Evolutionary conservation across 2,888 invertebrate species (phyloP).

Genomic region (Lycia hirtaria): DNA sequence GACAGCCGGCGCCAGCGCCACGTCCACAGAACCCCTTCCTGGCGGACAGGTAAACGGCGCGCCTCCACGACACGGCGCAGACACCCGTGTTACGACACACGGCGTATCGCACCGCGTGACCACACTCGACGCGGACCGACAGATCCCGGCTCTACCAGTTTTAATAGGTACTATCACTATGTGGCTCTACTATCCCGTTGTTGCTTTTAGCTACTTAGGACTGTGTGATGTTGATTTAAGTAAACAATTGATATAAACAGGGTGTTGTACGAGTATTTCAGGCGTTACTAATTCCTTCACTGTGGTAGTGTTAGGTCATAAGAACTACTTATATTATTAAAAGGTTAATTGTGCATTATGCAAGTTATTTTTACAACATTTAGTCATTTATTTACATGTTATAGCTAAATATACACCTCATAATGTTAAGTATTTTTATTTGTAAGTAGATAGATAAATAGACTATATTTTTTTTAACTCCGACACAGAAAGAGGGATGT

Average conservation of each 20-base stretch:
- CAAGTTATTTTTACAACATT: too few relatives aligned
- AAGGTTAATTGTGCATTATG: background rate
- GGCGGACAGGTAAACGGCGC: slow-evolving; percentile 62
- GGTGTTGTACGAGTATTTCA: slow-evolving; percentile 6
- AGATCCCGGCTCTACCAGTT: slow-evolving; percentile 9
- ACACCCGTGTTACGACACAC: slow-evolving; percentile 29
- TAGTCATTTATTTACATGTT: too few relatives aligned
- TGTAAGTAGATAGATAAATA: too few relatives aligned
- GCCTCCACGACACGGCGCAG: background rate
- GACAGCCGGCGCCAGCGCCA: slow-evolving; percentile 57
- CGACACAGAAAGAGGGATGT: too few relatives aligned
- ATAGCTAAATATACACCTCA: too few relatives aligned
- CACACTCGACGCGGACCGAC: slow-evolving; percentile 10
- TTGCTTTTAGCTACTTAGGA: slow-evolving; percentile 9
- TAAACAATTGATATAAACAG: slow-evolving; percentile 11
- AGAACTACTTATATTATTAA: background rate
- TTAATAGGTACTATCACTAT: background rate
- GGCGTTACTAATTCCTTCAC: background rate
- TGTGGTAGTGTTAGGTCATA: background rate
- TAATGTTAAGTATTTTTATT: too few relatives aligned
- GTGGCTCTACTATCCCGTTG: slow-evolving; percentile 9
- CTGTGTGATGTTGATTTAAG: background rate
- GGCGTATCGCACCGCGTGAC: background rate
- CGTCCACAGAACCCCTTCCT: slow-evolving; percentile 71
- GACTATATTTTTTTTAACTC: too few relatives aligned